These are phyloP conservation scores for Oithona nana DNA, from an alignment of 2,888 invertebrate genomes.

Conservation along the genomic window DNA sequence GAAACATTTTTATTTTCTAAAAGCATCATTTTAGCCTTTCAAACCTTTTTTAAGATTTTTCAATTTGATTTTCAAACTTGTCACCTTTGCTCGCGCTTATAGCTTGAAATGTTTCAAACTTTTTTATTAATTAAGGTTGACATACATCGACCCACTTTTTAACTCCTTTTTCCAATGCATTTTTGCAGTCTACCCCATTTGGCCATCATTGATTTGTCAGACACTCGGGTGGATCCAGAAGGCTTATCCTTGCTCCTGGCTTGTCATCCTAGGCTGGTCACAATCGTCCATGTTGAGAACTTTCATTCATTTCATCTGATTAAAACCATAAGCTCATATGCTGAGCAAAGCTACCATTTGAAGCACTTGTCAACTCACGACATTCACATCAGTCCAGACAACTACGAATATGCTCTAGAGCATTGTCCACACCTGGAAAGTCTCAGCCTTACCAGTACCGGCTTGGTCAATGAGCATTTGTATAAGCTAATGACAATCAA, in stretches of 20 bases:
- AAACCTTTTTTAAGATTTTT: no score
- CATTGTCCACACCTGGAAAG: not conserved
- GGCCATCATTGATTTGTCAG: not conserved
- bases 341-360: not conserved
- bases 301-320: not conserved
- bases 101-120: no score
- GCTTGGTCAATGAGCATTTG: constrained; percentile 3
- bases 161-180: no score
- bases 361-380: not conserved
- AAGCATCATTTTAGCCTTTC: no score
- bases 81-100: no score
- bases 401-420: not conserved
- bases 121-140: no score
- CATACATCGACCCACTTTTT: no score
- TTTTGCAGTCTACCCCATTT: not conserved
- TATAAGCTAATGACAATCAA: not conserved
- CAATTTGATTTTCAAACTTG: no score
- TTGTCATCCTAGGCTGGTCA: not conserved
- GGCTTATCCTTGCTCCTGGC: not conserved
- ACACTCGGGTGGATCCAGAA: not conserved
- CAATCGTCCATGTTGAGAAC: not conserved
- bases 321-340: not conserved
- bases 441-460: not conserved
- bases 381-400: not conserved
- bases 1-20: no score